Conservation (phyloP, 2,113 vertebrate species). For the Chlamydotis undulata region DNA sequence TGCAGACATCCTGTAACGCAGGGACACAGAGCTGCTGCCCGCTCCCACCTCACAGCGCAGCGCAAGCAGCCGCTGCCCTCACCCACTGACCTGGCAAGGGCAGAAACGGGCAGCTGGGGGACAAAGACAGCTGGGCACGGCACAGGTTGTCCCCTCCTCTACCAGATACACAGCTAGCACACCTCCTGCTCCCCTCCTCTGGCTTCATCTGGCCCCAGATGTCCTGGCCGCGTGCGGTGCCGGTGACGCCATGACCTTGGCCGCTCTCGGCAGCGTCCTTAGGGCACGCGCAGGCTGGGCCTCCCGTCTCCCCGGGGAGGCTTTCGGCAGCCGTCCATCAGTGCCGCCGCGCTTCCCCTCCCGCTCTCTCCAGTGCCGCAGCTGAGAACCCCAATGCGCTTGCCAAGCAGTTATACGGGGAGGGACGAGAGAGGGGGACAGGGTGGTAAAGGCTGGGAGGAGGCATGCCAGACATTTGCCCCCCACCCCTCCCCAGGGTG, state of each 20-base stretch:
- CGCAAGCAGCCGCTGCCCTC: neutral
- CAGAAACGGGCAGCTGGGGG: neutral
- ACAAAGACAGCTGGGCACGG: neutral
- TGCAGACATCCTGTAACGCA: accelerated
- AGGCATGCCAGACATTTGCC: neutral
- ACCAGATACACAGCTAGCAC: neutral
- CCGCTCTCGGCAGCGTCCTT: neutral
- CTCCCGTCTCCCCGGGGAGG: neutral
- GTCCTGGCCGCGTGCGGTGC: accelerated
- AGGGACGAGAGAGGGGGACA: neutral
- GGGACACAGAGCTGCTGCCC: neutral
- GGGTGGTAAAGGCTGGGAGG: accelerated
- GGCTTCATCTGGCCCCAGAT: neutral
- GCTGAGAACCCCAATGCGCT: accelerated
- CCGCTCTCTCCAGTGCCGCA: neutral
- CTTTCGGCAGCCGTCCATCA: neutral
- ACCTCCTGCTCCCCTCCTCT: neutral
- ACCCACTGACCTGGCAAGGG: neutral
- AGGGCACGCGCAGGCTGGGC: neutral
- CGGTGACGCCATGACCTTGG: accelerated
- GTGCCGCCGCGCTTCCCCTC: neutral
- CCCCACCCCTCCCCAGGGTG: neutral
- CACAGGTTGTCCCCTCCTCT: neutral
- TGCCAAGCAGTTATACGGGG: accelerated
- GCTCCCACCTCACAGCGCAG: accelerated